Evolutionary conservation across 2,113 vertebrate species (phyloP), one percentile per base, ranked within the genome.

Genomic region (Narcine bancroftii): DNA sequence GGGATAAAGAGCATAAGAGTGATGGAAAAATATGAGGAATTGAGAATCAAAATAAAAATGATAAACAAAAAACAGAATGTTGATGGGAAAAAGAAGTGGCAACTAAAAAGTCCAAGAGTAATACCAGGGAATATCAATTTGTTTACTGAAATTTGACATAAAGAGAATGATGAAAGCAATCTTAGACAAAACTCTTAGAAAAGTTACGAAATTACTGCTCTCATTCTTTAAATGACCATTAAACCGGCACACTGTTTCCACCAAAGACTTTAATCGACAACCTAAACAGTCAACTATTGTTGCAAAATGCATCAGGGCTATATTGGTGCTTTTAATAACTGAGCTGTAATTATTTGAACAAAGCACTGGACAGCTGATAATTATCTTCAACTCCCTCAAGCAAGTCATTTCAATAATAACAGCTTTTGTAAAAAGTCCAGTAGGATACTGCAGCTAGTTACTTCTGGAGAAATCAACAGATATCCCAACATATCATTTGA

Each of bases 331-430:
- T 45, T 83, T 83, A 83, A 53, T 83, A 83, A 53, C 45, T 33
- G 47, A 33, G 79, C 79, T 53, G 47, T n/a, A 83, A 47, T 47
- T 53, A 83, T 83, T 83, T 83, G 79, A 53, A 29, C 26, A 53
- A 83, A 33, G 79, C 79, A 53, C n/a, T 83, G 79, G 79, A 83
- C 79, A 83, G 47, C 47, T 53, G 79, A 83, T 83, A 53, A 53
- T 47, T 33, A 83, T 29, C 79, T 83, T 53, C 29, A 29, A 53
- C 79, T 53, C 79, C 47, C 79, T 83, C 50, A 53, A 53, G 26
- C 47, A 83, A 83, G 79, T 83, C 29, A 83, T 83, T 11, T 29
- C 79, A 83, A 53, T 33, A 79, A 45, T 79, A 53, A 33, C 79
- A 83, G 79, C 26, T 47, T 33, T 33, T 53, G 33, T 53, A 83